phyloP scores from a whole-genome alignment of 2,113 vertebrate species.

The Myrmophylax atrothorax region DNA sequence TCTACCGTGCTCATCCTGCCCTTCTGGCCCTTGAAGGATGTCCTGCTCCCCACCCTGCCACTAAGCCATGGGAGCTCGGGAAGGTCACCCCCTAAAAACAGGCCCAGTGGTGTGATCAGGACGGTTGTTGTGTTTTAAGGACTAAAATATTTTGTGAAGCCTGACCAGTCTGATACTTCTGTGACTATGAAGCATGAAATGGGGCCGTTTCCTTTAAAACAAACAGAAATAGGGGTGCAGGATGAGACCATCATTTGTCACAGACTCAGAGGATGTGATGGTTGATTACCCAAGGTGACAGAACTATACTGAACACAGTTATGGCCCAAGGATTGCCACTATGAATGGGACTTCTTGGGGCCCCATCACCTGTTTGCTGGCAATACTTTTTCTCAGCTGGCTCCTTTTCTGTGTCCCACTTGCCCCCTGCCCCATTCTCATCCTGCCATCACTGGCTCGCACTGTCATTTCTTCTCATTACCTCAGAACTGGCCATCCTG shows the following conservation, averaged over 20 bases:
- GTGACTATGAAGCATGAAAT: neutral
- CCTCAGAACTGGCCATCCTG: neutral
- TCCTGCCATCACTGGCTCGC: accelerated
- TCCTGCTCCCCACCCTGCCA: neutral
- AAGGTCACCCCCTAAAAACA: neutral
- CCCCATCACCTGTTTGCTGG: neutral
- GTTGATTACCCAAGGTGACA: neutral
- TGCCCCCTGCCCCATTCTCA: neutral
- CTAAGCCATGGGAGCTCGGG: accelerated
- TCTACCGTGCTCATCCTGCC: neutral
- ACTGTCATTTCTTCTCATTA: neutral
- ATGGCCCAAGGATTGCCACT: neutral
- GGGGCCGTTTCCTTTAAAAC: neutral
- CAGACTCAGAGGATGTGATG: constrained; percentile 30
- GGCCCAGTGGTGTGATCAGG: neutral
- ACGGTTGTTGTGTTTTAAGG: neutral
- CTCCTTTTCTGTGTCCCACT: neutral
- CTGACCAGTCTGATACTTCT: neutral
- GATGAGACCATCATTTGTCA: neutral
- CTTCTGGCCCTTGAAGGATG: neutral
- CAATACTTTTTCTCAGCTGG: neutral
- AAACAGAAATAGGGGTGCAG: neutral
- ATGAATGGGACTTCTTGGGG: neutral
- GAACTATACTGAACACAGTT: neutral
- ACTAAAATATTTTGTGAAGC: neutral